These are phyloP conservation scores for Distichodus sexfasciatus DNA, from an alignment of 2,797 vertebrate genomes.

Conservation along the genomic window DNA sequence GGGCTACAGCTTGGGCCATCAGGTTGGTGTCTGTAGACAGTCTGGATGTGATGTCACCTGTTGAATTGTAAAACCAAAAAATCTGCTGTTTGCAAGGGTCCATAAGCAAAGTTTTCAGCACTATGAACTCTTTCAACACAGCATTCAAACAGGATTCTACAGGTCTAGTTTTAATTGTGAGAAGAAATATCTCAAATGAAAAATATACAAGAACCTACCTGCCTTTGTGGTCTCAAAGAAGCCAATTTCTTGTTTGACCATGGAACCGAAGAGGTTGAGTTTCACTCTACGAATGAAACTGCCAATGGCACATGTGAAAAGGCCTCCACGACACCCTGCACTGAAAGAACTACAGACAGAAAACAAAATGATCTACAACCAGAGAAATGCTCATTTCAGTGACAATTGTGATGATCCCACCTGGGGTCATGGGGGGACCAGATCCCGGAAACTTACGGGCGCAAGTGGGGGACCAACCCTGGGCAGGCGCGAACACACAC, in stretches of 20 bases:
- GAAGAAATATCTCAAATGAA: no score
- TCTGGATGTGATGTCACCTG: constrained; percentile 81
- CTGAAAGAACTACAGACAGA: constrained; percentile 62
- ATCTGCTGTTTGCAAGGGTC: no score
- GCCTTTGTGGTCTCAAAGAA: constrained; percentile 70
- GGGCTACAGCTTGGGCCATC: constrained; percentile 69
- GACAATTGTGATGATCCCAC: no score
- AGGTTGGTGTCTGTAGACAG: constrained; percentile 74
- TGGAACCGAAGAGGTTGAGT: constrained; percentile 60
- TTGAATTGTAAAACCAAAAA: not conserved
- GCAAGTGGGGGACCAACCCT: no score
- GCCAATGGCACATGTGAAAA: constrained; percentile 59
- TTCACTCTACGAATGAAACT: constrained; percentile 62
- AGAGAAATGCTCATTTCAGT: not conserved
- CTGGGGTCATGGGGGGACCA: no score
- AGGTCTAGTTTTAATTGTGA: no score
- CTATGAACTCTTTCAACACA: no score
- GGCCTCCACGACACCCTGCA: constrained; percentile 68
- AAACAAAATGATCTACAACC: no score
- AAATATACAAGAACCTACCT: constrained; percentile 50
- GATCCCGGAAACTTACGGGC: no score
- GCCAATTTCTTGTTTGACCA: constrained; percentile 68
- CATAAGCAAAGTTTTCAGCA: no score
- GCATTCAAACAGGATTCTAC: no score
- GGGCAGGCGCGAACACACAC: no score